Percentiles rank a stretch among this genome's conserved stretches.
phyloP scores from a whole-genome alignment of 1,140 invertebrate species.

The Sipha flava region DNA sequence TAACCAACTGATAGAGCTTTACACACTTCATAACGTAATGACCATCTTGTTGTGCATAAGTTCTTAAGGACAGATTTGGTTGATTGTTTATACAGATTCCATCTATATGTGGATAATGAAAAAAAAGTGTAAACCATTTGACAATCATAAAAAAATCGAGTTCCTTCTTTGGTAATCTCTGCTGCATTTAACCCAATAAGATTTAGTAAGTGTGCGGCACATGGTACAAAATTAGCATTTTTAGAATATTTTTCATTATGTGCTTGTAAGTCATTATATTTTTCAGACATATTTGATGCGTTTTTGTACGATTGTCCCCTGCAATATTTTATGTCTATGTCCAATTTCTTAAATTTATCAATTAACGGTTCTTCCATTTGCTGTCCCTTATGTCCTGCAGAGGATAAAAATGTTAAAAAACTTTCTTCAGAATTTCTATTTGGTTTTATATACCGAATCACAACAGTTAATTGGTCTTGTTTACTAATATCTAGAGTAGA shows the following conservation, averaged over 20 bases:
- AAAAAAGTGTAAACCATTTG: constrained; percentile 38
- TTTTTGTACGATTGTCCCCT: constrained; percentile 40
- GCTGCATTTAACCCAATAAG: constrained; percentile 40
- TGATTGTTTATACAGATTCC: constrained; percentile 20
- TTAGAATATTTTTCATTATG: constrained; percentile 40
- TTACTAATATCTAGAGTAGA: neutral
- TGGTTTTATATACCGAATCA: constrained; percentile 1
- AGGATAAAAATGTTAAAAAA: neutral
- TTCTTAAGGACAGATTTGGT: neutral
- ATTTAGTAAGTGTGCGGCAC: constrained; percentile 42
- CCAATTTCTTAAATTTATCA: neutral
- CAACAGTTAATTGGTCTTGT: constrained; percentile 12
- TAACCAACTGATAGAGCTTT: neutral
- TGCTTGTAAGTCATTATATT: constrained; percentile 40
- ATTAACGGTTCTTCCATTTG: neutral
- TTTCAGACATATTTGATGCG: constrained; percentile 39
- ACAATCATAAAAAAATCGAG: neutral
- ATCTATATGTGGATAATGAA: constrained; percentile 37
- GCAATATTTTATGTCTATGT: neutral
- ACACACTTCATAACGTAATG: constrained; percentile 35
- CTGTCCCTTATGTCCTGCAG: neutral
- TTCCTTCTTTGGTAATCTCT: constrained; percentile 35
- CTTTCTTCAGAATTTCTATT: neutral
- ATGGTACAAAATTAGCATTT: constrained; percentile 39
- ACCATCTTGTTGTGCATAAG: constrained; percentile 30